A percentile compares a stretch with the other conserved stretches of the same genome.
phyloP scores from a whole-genome alignment of 2,797 vertebrate genomes.

The Carapus acus region DNA sequence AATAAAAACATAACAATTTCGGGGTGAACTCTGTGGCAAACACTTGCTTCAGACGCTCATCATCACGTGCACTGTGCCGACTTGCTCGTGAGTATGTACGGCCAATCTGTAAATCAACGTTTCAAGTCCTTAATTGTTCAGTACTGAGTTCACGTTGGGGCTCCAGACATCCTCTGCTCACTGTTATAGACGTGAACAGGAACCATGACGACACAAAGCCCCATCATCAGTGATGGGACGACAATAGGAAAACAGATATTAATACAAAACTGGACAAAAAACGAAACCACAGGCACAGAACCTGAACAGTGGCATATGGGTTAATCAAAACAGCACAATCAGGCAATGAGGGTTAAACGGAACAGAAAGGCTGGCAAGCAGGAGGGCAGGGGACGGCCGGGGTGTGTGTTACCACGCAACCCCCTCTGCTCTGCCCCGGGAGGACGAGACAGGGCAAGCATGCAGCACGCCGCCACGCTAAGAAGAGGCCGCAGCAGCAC shows the following conservation, averaged over 20 bases:
- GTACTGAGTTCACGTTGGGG: slow-evolving; percentile 26
- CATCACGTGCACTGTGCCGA: slow-evolving; percentile 39
- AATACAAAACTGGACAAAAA: slow-evolving; percentile 29
- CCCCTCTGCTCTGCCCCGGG: slow-evolving; percentile 39
- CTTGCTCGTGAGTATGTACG: slow-evolving; percentile 35
- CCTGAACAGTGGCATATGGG: slow-evolving; percentile 59
- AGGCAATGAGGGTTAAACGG: slow-evolving; percentile 67
- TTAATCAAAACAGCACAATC: slow-evolving; percentile 58
- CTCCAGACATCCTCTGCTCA: slow-evolving; percentile 26
- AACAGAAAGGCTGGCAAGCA: slow-evolving; percentile 54
- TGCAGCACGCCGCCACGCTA: slow-evolving; percentile 69
- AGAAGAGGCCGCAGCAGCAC: slow-evolving; percentile 16
- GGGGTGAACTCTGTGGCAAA: slow-evolving; percentile 32
- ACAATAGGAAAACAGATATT: slow-evolving; percentile 30
- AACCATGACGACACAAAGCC: slow-evolving; percentile 45
- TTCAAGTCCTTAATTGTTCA: slow-evolving; percentile 27
- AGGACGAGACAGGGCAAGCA: slow-evolving; percentile 80
- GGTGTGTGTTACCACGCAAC: slow-evolving; percentile 17
- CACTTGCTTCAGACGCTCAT: slow-evolving; percentile 46
- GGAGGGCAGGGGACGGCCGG: slow-evolving; percentile 38
- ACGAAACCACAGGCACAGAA: slow-evolving; percentile 68
- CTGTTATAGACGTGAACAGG: slow-evolving; percentile 41
- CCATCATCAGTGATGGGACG: background rate
- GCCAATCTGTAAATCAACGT: slow-evolving; percentile 32
- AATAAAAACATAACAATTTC: slow-evolving; percentile 22